phyloP scores from a whole-genome alignment of 2,113 vertebrate species.

The Sylvilagus bachmani region DNA sequence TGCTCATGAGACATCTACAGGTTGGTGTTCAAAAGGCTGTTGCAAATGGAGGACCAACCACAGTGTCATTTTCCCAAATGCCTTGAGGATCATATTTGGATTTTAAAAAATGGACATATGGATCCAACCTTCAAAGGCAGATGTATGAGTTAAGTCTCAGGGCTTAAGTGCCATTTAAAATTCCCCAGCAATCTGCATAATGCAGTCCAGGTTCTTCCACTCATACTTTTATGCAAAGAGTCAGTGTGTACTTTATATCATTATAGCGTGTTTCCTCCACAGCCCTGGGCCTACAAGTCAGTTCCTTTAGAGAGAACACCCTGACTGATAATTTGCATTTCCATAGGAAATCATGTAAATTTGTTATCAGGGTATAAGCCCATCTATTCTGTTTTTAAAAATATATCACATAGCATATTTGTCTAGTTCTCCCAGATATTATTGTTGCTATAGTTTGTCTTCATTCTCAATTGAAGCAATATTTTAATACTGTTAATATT shows the following conservation, averaged over 20 bases:
- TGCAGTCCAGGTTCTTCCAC: slow-evolving; percentile 42
- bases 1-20: background rate
- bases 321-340: slow-evolving; percentile 36
- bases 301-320: slow-evolving; percentile 26
- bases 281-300: background rate
- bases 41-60: background rate
- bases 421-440: background rate
- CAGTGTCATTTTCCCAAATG: slow-evolving; percentile 42
- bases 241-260: slow-evolving; percentile 23
- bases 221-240: slow-evolving; percentile 46
- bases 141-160: slow-evolving; percentile 15
- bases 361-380: background rate
- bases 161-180: slow-evolving; percentile 60
- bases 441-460: background rate
- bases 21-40: background rate
- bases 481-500: background rate
- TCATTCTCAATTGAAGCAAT: background rate
- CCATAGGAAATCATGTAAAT: background rate
- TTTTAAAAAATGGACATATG: background rate
- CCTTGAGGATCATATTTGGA: slow-evolving; percentile 32
- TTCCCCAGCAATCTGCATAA: slow-evolving; percentile 46
- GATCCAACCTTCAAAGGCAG: slow-evolving; percentile 58
- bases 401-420: background rate
- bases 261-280: slow-evolving; percentile 31
- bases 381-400: background rate